Evolutionary conservation across 1,140 invertebrate species (phyloP).

Genomic region (Rhynchophorus ferrugineus): DNA sequence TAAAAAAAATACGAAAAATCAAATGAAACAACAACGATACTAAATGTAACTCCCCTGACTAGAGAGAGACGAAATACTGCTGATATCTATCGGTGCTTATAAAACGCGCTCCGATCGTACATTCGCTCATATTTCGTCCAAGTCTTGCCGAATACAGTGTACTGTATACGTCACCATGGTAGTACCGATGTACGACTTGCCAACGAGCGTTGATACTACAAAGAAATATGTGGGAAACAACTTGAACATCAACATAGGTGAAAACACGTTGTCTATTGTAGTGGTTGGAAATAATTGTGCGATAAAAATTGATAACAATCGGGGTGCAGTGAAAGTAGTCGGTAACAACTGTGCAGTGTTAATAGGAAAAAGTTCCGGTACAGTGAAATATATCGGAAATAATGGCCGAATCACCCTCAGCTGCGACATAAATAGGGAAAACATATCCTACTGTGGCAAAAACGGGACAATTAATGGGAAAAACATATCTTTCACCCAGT

Average conservation of each 20-base stretch:
- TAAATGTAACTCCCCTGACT: too few relatives aligned
- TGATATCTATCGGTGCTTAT: too few relatives aligned
- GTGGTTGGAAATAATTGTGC: constrained; percentile 17
- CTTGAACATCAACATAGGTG: neutral
- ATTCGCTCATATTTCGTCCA: too few relatives aligned
- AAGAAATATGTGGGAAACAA: constrained; percentile 8
- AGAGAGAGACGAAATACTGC: too few relatives aligned
- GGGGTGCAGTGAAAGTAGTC: constrained; percentile 9
- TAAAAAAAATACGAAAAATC: too few relatives aligned
- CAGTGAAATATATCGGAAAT: constrained; percentile 14
- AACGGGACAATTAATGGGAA: neutral
- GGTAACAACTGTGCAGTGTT: constrained; percentile 10
- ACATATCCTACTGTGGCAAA: constrained; percentile 2
- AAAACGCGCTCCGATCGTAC: too few relatives aligned
- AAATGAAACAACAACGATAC: too few relatives aligned
- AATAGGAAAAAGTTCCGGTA: constrained; percentile 9
- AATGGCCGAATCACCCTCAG: constrained; percentile 7
- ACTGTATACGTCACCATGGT: too few relatives aligned
- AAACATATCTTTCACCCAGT: too few relatives aligned
- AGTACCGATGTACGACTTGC: neutral
- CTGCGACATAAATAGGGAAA: neutral
- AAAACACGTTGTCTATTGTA: constrained; percentile 5
- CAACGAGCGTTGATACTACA: neutral
- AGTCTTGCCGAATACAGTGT: too few relatives aligned
- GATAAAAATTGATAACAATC: constrained; percentile 7